Percentiles rank a stretch among this genome's conserved stretches.
Conservation (phyloP, 2,888 invertebrate genomes). For the Abscondita cerata region DNA sequence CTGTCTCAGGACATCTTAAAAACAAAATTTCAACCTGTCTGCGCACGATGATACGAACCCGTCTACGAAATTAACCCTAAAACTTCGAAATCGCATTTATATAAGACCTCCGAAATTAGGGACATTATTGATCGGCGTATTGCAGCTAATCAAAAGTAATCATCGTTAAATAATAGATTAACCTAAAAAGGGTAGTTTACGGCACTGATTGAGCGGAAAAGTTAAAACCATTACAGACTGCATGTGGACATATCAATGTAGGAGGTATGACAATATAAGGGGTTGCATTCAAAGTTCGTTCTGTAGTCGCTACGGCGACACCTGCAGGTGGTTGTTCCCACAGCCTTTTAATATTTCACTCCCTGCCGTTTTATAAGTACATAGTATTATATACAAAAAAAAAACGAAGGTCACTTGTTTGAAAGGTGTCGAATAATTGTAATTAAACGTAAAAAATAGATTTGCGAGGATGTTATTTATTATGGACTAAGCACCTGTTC, state of each 20-base stretch:
- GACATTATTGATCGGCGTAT: not conserved
- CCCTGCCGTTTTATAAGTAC: not conserved
- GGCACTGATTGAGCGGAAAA: slow-evolving; percentile 13
- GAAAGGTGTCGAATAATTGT: too few species aligned
- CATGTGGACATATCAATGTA: slow-evolving; percentile 33
- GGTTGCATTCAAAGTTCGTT: slow-evolving; percentile 45
- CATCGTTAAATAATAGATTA: too few species aligned
- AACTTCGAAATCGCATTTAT: not conserved
- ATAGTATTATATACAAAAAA: too few species aligned
- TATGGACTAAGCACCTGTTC: slow-evolving; percentile 19
- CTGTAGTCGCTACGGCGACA: slow-evolving; percentile 44
- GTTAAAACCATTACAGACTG: slow-evolving; percentile 29
- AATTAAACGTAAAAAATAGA: not conserved
- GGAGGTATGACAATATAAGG: slow-evolving; percentile 27
- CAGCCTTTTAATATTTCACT: slow-evolving; percentile 28
- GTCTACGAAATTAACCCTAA: slow-evolving; percentile 10
- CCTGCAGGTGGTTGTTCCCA: slow-evolving; percentile 47
- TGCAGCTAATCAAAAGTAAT: not conserved
- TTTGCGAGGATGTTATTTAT: slow-evolving; percentile 6
- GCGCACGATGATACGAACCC: slow-evolving; percentile 32
- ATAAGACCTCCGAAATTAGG: too few species aligned
- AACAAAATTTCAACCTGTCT: slow-evolving; percentile 41
- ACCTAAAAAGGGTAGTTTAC: too few species aligned
- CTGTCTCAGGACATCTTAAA: slow-evolving; percentile 29
- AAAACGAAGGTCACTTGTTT: not conserved